These are phyloP conservation scores for Eurypyga helias DNA, from an alignment of 2,113 vertebrate genomes.

Conservation along the genomic window DNA sequence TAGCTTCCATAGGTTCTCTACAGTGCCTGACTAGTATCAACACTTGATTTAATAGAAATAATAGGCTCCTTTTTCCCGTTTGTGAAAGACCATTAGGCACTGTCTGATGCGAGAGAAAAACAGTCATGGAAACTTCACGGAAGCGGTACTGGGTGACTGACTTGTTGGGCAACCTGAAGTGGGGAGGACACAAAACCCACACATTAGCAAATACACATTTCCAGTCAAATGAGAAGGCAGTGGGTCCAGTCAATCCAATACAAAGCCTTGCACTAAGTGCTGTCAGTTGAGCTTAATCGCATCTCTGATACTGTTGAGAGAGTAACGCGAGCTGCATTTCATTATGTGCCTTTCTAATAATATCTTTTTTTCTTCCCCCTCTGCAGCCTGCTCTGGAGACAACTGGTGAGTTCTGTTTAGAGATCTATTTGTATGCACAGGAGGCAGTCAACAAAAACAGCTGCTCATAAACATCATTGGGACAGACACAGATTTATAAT, in stretches of 20 bases:
- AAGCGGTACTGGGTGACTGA: background rate
- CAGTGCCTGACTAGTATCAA: background rate
- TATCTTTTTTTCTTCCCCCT: constrained; percentile 54
- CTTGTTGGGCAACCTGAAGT: background rate
- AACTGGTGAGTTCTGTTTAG: constrained; percentile 77
- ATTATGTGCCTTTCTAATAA: constrained; percentile 52
- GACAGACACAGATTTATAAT: constrained; percentile 63
- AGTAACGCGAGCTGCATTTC: background rate
- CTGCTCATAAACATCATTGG: constrained; percentile 16
- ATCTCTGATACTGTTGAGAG: background rate
- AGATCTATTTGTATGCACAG: constrained; percentile 40
- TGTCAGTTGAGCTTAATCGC: background rate
- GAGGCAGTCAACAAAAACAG: constrained; percentile 50
- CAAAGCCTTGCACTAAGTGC: background rate
- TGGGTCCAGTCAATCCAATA: background rate
- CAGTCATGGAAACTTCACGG: background rate
- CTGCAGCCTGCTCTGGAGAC: constrained; percentile 69
- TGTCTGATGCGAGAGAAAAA: background rate
- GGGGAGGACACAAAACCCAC: background rate
- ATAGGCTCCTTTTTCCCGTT: background rate
- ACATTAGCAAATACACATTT: background rate
- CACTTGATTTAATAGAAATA: background rate
- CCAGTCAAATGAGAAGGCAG: background rate
- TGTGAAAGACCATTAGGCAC: background rate
- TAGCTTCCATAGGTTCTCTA: background rate